Base-by-base conservation (phyloP, 1,140 invertebrate genomes). In the Arion vulgaris region DNA sequence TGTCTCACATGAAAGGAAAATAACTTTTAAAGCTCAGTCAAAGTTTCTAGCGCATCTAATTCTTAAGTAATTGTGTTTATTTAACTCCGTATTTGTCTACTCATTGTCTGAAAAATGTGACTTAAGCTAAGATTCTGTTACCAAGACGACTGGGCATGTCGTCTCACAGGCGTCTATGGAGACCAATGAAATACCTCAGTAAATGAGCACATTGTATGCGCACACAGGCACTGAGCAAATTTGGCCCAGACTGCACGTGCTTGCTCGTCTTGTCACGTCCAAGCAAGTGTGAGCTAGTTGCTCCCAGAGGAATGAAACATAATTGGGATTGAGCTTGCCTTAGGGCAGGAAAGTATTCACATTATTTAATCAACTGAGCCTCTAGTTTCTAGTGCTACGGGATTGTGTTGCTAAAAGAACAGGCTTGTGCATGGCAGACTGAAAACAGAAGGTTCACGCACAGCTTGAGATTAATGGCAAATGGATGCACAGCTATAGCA, bases 131-230 rank as follows among this genome's bases (percentile, higher is more conserved):
- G n/a, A n/a, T n/a, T n/a, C n/a, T n/a, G n/a, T n/a, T n/a, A n/a
- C n/a, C n/a, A n/a, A n/a, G n/a, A n/a, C n/a, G n/a, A n/a, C n/a
- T n/a, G n/a, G n/a, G n/a, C n/a, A n/a, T n/a, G n/a, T n/a, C n/a
- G n/a, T n/a, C n/a, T n/a, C n/a, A n/a, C n/a, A n/a, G 57, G 57
- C 5, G 26, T 62, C 57, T 23, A n/a, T 62, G 57, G 57, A 62
- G 57, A 62, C 57, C 26, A 23, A 32, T 17, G 69, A 72, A 36
- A n/a, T 2, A 34, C 7, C 26, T 41, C 69, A 15, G 69, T 13
- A 72, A 72, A 72, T 72, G 69, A 72, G 69, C 17, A 36, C 34
- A 32, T 34, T 41, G 69, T 72, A 72, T 72, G 19, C 69, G 19
- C 69, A 36, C 69, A 34, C 69, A 32, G 34, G 69, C 39, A 15